Base-by-base conservation (phyloP, 2,888 invertebrate species). In the Ophion obscuratus region DNA sequence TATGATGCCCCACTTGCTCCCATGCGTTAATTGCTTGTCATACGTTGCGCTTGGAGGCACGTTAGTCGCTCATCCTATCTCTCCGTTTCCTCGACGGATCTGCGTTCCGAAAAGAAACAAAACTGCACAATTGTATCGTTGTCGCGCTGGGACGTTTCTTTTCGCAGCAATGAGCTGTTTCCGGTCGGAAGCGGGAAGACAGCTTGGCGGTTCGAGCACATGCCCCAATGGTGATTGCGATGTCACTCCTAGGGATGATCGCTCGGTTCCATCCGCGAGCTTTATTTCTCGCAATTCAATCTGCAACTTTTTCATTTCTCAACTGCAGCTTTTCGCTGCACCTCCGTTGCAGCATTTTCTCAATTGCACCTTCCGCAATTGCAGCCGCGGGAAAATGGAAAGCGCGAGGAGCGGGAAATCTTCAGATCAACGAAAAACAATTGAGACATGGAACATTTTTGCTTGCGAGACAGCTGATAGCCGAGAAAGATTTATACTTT, bases 1-100 rank as follows among this genome's bases (percentile, higher is more conserved):
- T 14, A 1, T 53, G 14, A 4, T 53, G 5, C 53, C 47, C 53
- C 53, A 17, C 14, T 70, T 62, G 53, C 44, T 75, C 27, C 74
- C 20, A 71, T 4, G 4, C 31, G 31, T 31, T 31, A 4, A 2
- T 24, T 71, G 40, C 20, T 59, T 31, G 47, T 83, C 70, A 70
- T 73, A 74, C 53, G 67, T 68, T 53, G 7, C n/a, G 31, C 20
- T 83, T 66, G 40, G 47, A 75, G 7, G 14, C n/a, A n/a, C 59
- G 9, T 40, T 40, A 40, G 40, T 40, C 44, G 17, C 14, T 47
- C 31, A 47, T 44, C 44, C 20, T 31, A 17, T 66, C 44, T 44
- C 36, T 24, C 40, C 53, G 57, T 53, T 53, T 17, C 11, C 53
- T 53, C 53, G 40, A 0, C 40, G 40, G 40, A 40, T 9, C 9